A percentile compares a stretch with the other conserved stretches of the same genome.
Evolutionary conservation across 1,140 invertebrate genomes (phyloP).

Genomic region (Ridgeia piscesae): DNA sequence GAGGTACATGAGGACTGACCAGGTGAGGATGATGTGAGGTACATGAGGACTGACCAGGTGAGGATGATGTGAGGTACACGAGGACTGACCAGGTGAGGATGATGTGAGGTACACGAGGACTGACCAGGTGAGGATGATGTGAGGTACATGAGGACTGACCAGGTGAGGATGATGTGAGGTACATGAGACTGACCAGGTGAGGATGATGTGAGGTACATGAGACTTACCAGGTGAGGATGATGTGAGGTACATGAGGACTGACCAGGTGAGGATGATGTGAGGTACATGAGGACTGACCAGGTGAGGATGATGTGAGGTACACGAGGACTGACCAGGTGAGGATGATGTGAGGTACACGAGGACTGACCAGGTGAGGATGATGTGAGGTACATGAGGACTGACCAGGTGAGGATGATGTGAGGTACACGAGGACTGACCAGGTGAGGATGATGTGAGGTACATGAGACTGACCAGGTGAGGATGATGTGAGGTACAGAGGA

Average conservation of each 20-base stretch:
- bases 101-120: constrained; percentile 31
- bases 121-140: constrained; percentile 88
- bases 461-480: constrained; percentile 73
- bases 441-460: neutral
- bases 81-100: too few relatives aligned
- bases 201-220: too few relatives aligned
- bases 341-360: too few relatives aligned
- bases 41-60: constrained; percentile 68
- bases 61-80: too few relatives aligned
- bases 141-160: too few relatives aligned
- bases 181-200: constrained; percentile 72
- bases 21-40: neutral
- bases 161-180: neutral
- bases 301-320: neutral
- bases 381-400: constrained; percentile 38
- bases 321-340: constrained; percentile 72
- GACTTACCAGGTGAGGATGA: neutral
- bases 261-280: constrained; percentile 91
- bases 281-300: too few relatives aligned
- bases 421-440: too few relatives aligned
- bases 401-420: constrained; percentile 91
- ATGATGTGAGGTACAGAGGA: too few relatives aligned
- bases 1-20: too few relatives aligned
- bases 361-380: neutral
- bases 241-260: constrained; percentile 38